These are phyloP conservation scores for Aleiodes testaceus DNA, from an alignment of 2,888 invertebrate species.

Conservation along the genomic window DNA sequence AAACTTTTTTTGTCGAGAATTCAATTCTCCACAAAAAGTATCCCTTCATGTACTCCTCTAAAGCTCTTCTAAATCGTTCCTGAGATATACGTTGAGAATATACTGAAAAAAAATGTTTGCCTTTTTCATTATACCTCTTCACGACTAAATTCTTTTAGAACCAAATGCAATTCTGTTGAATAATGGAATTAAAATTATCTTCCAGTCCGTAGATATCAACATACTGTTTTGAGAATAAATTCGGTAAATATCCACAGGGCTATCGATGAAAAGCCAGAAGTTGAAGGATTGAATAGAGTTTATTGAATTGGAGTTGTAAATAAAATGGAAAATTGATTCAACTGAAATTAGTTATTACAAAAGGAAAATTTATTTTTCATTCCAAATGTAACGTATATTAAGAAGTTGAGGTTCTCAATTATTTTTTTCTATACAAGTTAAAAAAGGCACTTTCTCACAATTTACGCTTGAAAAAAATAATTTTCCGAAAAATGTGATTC, in stretches of 20 bases:
- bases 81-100: no score
- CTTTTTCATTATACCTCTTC: constrained; percentile 30
- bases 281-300: constrained; percentile 70
- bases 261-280: constrained; percentile 74
- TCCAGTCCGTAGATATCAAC: constrained; percentile 78
- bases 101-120: no score
- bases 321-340: not conserved
- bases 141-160: not conserved
- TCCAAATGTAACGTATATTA: no score
- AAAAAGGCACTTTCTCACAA: no score
- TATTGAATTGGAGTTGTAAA: constrained; percentile 55
- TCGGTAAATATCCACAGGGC: constrained; percentile 78
- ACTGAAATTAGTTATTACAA: constrained; percentile 12
- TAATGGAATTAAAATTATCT: constrained; percentile 46
- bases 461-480: no score
- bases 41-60: not conserved
- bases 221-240: constrained; percentile 86
- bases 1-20: not conserved
- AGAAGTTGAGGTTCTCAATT: no score
- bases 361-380: no score
- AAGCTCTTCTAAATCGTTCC: no score
- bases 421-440: no score
- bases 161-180: not conserved
- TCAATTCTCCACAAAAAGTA: not conserved
- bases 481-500: no score